These are phyloP conservation scores for Chelonoidis abingdonii DNA, from an alignment of 2,113 vertebrate genomes.

Conservation along the genomic window DNA sequence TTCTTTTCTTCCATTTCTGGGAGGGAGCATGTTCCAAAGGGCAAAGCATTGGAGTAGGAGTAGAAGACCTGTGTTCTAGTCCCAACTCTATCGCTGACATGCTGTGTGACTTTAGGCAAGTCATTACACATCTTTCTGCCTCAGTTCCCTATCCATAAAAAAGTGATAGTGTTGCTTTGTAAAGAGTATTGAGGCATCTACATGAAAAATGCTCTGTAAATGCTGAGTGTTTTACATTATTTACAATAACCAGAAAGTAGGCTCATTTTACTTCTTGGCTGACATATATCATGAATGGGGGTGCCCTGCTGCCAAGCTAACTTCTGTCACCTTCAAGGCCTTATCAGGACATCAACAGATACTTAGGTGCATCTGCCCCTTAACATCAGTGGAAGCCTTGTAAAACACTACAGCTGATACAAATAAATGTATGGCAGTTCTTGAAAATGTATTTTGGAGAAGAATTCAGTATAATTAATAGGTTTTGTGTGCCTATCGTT, in stretches of 20 bases:
- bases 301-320: not conserved
- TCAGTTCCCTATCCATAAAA: not conserved
- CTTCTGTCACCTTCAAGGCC: not conserved
- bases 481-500: not conserved
- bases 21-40: not conserved
- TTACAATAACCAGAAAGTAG: not conserved
- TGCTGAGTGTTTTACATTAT: not conserved
- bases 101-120: not conserved
- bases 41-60: not conserved
- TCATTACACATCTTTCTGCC: not conserved
- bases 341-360: not conserved
- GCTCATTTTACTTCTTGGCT: not conserved
- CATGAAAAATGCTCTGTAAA: not conserved
- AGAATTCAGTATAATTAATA: not conserved
- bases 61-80: not conserved
- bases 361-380: not conserved
- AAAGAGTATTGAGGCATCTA: not conserved
- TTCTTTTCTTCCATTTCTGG: not conserved
- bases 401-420: not conserved
- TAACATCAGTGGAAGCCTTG: not conserved
- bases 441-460: not conserved
- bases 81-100: not conserved
- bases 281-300: not conserved
- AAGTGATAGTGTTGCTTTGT: not conserved
- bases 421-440: not conserved